Base-by-base conservation (phyloP, 2,113 vertebrate genomes). In the Phalacrocorax aristotelis region DNA sequence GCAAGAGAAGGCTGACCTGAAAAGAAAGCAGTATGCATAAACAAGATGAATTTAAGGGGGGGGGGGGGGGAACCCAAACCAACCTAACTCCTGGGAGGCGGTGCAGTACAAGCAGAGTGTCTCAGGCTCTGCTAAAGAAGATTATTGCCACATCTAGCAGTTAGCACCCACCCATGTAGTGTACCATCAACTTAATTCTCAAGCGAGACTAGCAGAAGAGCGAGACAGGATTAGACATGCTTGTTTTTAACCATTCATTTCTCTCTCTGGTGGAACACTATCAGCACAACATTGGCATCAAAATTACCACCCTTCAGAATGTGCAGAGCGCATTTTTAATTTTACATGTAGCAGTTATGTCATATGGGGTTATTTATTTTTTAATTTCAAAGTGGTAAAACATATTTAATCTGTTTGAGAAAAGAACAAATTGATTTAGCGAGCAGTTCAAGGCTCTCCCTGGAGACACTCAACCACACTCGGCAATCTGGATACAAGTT, bases 181-280 rank as follows among this genome's bases (percentile, higher is more conserved):
- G 51, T 78, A 89, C 81, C 79, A 94, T 95, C 94, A 90, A 72
- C 60, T 90, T 94, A 93, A 96, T 93, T 94, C 94, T 96, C 91
- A 89, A 96, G 94, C 1, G 7, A 96, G 92, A 95, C 95, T 48
- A 97, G 91, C 90, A 94, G 77, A 94, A 91, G 34, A 92, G 75
- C 0, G 0, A 90, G 93, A 95, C 97, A 97, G 88, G 97, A 97
- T 97, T 89, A 96, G 97, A 96, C 96, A 96, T 96, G 97, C 91
- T 97, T 91, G 93, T 57, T 97, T 97, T 97, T 96, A 97, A 95
- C 96, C 81, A 96, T 96, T 97, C 75, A 52, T 75, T 92, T 85
- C 68, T 94, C 76, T 94, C 94, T 93, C 90, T 86, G 49, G 88
- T 86, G 94, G 72, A 95, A 96, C 74, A 91, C 78, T 81, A 94